Evolutionary conservation across 2,888 invertebrate species (phyloP).

Genomic region (Leptopterna dolabrata): DNA sequence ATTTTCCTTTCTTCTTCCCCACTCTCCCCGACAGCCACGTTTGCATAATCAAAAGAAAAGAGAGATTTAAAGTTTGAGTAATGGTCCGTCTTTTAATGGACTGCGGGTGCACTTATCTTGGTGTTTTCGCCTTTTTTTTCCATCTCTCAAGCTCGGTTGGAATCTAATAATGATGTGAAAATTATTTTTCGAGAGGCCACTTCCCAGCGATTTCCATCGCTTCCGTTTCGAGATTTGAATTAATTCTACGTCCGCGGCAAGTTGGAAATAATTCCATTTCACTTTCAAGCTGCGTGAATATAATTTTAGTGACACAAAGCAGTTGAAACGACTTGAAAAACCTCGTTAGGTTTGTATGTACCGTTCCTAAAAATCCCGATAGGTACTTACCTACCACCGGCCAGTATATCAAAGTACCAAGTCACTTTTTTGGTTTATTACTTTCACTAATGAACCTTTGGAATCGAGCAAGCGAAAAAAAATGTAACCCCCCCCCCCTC

Average conservation of each 20-base stretch:
- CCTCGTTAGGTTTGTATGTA: too few species aligned
- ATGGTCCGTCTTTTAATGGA: neutral
- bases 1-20: neutral
- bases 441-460: too few species aligned
- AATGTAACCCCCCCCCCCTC: too few species aligned
- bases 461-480: too few species aligned
- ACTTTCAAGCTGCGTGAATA: neutral
- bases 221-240: neutral
- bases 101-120: neutral
- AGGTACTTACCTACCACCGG: too few species aligned
- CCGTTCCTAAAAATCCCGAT: too few species aligned
- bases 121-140: neutral
- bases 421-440: too few species aligned
- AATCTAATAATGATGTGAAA: neutral
- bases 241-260: neutral
- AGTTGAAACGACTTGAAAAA: neutral
- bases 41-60: neutral
- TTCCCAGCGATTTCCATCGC: neutral
- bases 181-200: neutral
- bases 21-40: neutral
- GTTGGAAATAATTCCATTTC: neutral
- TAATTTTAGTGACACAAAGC: neutral
- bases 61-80: neutral
- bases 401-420: too few species aligned
- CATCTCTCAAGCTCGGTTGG: slow-evolving; percentile 3